Evolutionary conservation across 2,113 vertebrate genomes (phyloP).

Genomic region (Centropus unirufus): DNA sequence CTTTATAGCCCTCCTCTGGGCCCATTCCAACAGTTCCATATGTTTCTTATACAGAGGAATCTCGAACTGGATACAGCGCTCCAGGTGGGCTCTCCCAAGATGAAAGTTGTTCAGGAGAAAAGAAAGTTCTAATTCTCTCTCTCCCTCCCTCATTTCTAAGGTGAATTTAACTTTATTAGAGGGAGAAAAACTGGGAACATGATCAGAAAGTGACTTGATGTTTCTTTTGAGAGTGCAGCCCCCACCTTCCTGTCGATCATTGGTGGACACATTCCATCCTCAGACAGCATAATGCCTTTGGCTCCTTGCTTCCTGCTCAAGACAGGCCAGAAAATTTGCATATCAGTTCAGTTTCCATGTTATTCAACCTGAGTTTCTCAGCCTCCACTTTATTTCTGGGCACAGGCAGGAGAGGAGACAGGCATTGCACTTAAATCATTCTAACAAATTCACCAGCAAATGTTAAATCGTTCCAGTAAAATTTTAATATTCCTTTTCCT

Average conservation of each 20-base stretch:
- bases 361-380: not conserved
- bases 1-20: too few relatives aligned
- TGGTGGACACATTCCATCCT: not conserved
- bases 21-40: too few relatives aligned
- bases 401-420: not conserved
- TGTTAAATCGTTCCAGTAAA: slow-evolving; percentile 14
- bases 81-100: too few relatives aligned
- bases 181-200: not conserved
- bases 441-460: not conserved
- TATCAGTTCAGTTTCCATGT: not conserved
- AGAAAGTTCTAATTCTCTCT: not conserved
- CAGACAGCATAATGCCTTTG: not conserved
- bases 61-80: too few relatives aligned
- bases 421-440: not conserved
- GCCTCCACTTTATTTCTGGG: not conserved
- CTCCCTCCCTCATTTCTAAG: not conserved
- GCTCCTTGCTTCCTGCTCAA: not conserved
- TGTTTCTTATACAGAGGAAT: too few relatives aligned
- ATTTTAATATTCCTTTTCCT: slow-evolving; percentile 9
- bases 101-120: not conserved
- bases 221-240: not conserved
- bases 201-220: not conserved
- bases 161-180: not conserved
- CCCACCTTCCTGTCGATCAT: not conserved
- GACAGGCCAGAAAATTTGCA: not conserved